Percentiles rank a stretch among this genome's conserved stretches.
Conservation (phyloP, 2,888 invertebrate species). For the Cosmopolites sordidus region DNA sequence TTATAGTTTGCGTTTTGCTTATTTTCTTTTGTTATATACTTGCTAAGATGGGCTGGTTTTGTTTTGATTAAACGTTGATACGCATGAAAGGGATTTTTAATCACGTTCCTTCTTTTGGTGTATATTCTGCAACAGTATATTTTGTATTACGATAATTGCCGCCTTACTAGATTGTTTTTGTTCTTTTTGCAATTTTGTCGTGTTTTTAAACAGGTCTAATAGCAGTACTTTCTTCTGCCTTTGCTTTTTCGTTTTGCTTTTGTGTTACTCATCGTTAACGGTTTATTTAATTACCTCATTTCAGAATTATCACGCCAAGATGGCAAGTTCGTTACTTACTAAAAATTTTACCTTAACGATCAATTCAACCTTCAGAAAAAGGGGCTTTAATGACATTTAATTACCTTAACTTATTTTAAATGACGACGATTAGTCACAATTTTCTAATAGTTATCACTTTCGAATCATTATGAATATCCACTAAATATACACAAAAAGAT, state of each 20-base stretch:
- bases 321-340: neutral
- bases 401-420: neutral
- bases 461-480: too few species aligned
- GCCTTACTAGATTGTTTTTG: neutral
- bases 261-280: constrained; percentile 1
- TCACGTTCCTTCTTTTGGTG: constrained; percentile 4
- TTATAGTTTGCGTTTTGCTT: constrained; percentile 16
- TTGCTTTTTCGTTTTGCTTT: neutral
- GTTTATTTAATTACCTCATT: neutral
- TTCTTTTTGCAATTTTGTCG: neutral
- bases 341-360: neutral
- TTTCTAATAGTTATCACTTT: too few species aligned
- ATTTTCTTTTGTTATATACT: constrained; percentile 14
- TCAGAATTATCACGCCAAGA: neutral
- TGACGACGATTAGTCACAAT: too few species aligned
- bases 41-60: constrained; percentile 11
- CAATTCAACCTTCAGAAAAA: neutral
- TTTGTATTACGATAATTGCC: constrained; percentile 1
- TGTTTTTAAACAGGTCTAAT: constrained; percentile 1
- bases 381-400: neutral
- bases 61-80: constrained; percentile 14
- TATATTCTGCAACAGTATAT: constrained; percentile 1
- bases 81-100: constrained; percentile 10
- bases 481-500: too few species aligned
- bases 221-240: neutral